Evolutionary conservation across 1,140 invertebrate genomes (phyloP).

Genomic region (Aphidius gifuensis): DNA sequence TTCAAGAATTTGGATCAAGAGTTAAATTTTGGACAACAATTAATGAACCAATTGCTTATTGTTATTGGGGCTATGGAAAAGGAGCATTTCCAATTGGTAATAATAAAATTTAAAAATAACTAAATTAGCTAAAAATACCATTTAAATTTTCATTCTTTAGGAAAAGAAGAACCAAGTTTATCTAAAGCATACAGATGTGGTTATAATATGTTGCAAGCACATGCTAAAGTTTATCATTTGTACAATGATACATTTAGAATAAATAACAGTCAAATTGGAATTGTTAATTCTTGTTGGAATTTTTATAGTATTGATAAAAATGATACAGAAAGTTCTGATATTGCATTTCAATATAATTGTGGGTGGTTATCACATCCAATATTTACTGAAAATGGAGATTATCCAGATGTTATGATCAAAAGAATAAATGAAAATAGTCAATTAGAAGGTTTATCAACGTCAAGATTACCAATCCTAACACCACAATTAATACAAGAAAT

Average conservation of each 20-base stretch:
- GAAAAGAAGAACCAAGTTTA: slow-evolving; percentile 42
- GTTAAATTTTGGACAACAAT: slow-evolving; percentile 54
- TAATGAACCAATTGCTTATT: slow-evolving; percentile 52
- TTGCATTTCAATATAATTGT: slow-evolving; percentile 47
- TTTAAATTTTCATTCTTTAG: slow-evolving; percentile 45
- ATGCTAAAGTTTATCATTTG: slow-evolving; percentile 60
- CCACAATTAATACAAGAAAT: slow-evolving; percentile 49
- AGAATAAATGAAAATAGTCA: slow-evolving; percentile 56
- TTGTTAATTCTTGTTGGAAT: slow-evolving; percentile 27
- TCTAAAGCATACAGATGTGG: slow-evolving; percentile 55
- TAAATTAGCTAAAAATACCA: too few relatives aligned
- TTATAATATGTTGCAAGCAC: slow-evolving; percentile 57
- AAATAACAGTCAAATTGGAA: slow-evolving; percentile 56
- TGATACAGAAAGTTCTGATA: slow-evolving; percentile 30
- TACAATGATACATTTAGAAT: slow-evolving; percentile 63
- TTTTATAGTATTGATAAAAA: slow-evolving; percentile 22
- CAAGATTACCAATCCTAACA: slow-evolving; percentile 56
- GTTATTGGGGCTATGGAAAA: slow-evolving; percentile 50
- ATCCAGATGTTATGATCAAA: slow-evolving; percentile 58
- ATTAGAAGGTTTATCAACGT: slow-evolving; percentile 53
- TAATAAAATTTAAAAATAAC: too few relatives aligned
- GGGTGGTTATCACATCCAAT: slow-evolving; percentile 67
- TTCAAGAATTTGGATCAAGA: slow-evolving; percentile 47
- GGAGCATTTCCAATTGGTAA: too few relatives aligned
- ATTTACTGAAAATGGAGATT: slow-evolving; percentile 59